phyloP scores from a whole-genome alignment of 1,140 invertebrate genomes.

The Saccostrea cuccullata region DNA sequence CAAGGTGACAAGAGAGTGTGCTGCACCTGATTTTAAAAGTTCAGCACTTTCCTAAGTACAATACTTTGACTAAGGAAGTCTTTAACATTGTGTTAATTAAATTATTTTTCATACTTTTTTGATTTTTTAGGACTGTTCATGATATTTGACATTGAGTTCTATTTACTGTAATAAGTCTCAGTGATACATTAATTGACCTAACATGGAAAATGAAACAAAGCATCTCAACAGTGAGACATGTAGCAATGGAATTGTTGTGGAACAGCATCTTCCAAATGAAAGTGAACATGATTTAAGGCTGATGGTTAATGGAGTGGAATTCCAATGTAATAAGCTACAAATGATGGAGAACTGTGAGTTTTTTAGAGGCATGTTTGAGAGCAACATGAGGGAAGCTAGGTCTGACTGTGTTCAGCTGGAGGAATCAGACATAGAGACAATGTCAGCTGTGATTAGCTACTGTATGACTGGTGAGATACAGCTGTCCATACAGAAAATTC shows the following conservation, averaged over 20 bases:
- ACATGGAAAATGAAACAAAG: no score
- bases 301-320: slow-evolving; percentile 17
- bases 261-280: neutral
- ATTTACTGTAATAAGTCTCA: no score
- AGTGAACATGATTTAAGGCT: neutral
- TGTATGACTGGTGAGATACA: slow-evolving; percentile 26
- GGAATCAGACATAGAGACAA: slow-evolving; percentile 28
- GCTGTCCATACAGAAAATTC: slow-evolving; percentile 22
- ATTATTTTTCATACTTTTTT: no score
- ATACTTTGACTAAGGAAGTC: no score
- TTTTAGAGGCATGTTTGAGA: slow-evolving; percentile 47
- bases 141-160: no score
- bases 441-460: slow-evolving; percentile 25
- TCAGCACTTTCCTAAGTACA: no score
- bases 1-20: no score
- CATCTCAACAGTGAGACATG: neutral
- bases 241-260: neutral
- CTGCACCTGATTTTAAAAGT: no score
- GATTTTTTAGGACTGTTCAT: no score
- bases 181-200: no score
- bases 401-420: slow-evolving; percentile 14
- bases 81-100: no score
- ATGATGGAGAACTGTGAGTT: slow-evolving; percentile 31
- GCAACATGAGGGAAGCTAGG: slow-evolving; percentile 41
- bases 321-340: slow-evolving; percentile 9